Conservation (phyloP, 2,797 vertebrate species). For the Antennarius maculatus region DNA sequence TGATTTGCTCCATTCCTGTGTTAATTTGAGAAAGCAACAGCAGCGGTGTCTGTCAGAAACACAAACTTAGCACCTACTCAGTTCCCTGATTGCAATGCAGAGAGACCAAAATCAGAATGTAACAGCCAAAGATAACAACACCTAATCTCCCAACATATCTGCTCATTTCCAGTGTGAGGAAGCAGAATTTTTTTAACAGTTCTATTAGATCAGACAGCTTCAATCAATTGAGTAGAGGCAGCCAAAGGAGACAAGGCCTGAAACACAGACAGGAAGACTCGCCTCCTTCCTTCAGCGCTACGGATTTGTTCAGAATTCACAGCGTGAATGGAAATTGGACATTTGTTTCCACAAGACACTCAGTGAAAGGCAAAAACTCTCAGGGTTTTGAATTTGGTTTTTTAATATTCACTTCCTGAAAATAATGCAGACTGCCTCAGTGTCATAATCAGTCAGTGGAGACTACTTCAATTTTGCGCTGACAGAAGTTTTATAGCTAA, state of each 20-base stretch:
- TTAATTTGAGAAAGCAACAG: conserved; percentile 46
- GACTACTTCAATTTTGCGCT: conserved; percentile 35
- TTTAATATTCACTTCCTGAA: conserved; percentile 53
- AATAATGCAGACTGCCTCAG: conserved; percentile 46
- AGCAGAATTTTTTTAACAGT: conserved; percentile 56
- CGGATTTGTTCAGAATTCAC: conserved; percentile 67
- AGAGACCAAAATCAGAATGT: conserved; percentile 37
- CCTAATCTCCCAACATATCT: conserved; percentile 76
- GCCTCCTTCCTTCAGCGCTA: conserved; percentile 29
- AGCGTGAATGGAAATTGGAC: conserved; percentile 69
- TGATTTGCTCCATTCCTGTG: conserved; percentile 33
- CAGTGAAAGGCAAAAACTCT: conserved; percentile 33
- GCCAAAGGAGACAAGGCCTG: conserved; percentile 54
- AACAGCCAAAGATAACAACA: conserved; percentile 72
- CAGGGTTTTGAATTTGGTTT: conserved; percentile 48
- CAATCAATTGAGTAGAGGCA: conserved; percentile 62
- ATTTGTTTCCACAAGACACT: conserved; percentile 50
- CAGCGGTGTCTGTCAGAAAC: conserved; percentile 52
- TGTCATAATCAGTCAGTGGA: conserved; percentile 47
- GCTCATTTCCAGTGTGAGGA: conserved; percentile 58
- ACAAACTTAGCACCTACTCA: conserved; percentile 43
- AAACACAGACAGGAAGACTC: conserved; percentile 55
- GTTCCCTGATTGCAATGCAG: conserved; percentile 59
- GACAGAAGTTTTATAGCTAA: conserved; percentile 56
- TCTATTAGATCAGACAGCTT: conserved; percentile 74